phyloP scores from a whole-genome alignment of 1,140 invertebrate genomes.

The Drosophila mauritiana region DNA sequence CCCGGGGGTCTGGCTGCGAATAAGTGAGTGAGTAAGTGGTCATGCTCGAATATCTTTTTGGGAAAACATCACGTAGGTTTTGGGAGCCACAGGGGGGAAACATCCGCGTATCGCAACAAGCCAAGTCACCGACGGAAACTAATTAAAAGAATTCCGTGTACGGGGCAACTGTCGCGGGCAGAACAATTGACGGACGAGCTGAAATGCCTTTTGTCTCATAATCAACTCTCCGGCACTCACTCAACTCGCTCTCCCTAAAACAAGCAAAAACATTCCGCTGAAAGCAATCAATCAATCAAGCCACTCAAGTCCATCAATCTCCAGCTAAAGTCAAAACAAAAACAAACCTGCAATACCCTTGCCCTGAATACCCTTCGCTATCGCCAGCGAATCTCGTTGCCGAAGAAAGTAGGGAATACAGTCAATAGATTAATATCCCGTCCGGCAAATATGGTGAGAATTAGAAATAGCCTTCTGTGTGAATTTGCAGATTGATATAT shows the following conservation, averaged over 20 bases:
- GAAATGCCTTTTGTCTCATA: constrained; percentile 51
- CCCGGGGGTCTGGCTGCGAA: constrained; percentile 2
- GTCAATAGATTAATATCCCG: constrained; percentile 44
- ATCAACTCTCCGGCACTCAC: constrained; percentile 39
- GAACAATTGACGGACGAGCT: constrained; percentile 11
- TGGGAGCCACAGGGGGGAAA: constrained; percentile 3
- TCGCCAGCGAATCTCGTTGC: neutral
- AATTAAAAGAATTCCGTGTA: constrained; percentile 50
- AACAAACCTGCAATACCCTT: constrained; percentile 30
- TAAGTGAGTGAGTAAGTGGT: constrained; percentile 22
- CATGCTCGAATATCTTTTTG: constrained; percentile 11
- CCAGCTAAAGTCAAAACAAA: constrained; percentile 52
- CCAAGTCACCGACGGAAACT: constrained; percentile 36
- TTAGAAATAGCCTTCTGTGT: constrained; percentile 27
- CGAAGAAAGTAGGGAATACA: constrained; percentile 29
- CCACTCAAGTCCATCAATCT: constrained; percentile 51
- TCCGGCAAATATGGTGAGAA: constrained; percentile 35
- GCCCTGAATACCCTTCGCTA: constrained; percentile 21
- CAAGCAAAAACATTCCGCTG: constrained; percentile 38
- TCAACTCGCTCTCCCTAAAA: constrained; percentile 7
- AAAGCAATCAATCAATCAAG: constrained; percentile 52
- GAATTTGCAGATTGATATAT: constrained; percentile 35
- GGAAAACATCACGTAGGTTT: constrained; percentile 35
- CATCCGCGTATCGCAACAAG: constrained; percentile 13
- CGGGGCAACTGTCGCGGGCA: constrained; percentile 16